Evolutionary conservation across 2,888 invertebrate species (phyloP), one percentile per base, ranked within the genome.

Genomic region (Apomyelois bistriatella): DNA sequence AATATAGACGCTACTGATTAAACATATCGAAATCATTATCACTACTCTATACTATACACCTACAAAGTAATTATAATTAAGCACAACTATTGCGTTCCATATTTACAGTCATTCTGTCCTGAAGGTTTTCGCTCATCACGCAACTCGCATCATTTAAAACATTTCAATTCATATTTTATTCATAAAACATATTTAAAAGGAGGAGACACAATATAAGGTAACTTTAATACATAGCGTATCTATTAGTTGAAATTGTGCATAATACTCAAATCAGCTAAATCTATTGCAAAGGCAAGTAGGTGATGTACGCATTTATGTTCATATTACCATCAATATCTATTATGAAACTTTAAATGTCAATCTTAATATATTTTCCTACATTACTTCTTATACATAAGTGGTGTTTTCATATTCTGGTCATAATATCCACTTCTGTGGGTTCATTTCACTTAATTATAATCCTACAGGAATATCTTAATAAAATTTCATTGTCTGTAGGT

Each of bases 251-350:
- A 75, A 74, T 86, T 84, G 85, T 86, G 85, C 85, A 82, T 72
- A 69, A 66, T 76, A 76, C 72, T 81, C 69, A 71, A 82, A 80
- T 76, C 71, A 62, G 75, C 83, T 82, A 81, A 74, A 72, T 70
- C 79, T 82, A 83, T 82, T 77, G 84, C 82, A 68, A 84, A 87
- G 88, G 88, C 88, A 86, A 85, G 82, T 83, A 79, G 84, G 87
- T 87, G 86, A 85, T 81, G 79, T 80, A 82, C 75, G 79, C 79
- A 70, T 76, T 70, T 67, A 43, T 46, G 40, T 50, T 46, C 56
- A 69, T 62, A 69, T 69, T 68, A 68, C 10, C 68, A 72, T 63
- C 57, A 62, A 66, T 71, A 71, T 70, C 70, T 76, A 75, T 72
- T 69, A 67, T 65, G 68, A 72, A 74, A 76, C 68, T 74, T 64